A percentile compares a stretch with the other conserved stretches of the same genome.
Evolutionary conservation across 2,113 vertebrate genomes (phyloP).

Genomic region (Uria lomvia): DNA sequence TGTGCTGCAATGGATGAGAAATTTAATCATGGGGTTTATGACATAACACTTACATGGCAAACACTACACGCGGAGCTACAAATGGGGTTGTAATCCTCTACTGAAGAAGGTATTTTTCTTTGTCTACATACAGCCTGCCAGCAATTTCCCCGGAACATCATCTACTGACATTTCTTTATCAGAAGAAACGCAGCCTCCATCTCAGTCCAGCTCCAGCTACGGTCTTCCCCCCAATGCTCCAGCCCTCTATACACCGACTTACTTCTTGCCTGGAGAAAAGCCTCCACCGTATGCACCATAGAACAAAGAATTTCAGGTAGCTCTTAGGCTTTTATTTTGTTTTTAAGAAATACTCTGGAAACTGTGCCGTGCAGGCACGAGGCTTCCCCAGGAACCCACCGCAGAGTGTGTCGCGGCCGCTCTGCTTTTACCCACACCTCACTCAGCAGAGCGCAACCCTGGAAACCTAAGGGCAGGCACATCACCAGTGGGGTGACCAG

Average conservation of each 20-base stretch:
- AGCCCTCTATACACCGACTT: slow-evolving; percentile 71
- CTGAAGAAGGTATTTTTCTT: slow-evolving; percentile 18
- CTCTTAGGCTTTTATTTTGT: background rate
- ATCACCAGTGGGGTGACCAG: background rate
- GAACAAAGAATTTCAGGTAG: background rate
- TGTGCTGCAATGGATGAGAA: background rate
- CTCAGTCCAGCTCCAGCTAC: slow-evolving; percentile 77
- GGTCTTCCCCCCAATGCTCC: slow-evolving; percentile 80
- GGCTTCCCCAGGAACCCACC: background rate
- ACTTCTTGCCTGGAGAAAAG: slow-evolving; percentile 83
- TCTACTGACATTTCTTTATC: slow-evolving; percentile 75
- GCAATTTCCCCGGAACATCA: slow-evolving; percentile 69
- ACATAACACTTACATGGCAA: background rate
- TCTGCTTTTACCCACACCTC: background rate
- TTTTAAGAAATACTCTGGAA: slow-evolving; percentile 1
- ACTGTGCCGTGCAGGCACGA: background rate
- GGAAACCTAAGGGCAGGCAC: background rate
- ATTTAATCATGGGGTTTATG: background rate
- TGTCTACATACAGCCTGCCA: slow-evolving; percentile 71
- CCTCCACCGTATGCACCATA: slow-evolving; percentile 90
- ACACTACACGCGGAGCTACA: background rate
- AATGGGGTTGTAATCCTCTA: background rate
- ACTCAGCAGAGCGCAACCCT: background rate
- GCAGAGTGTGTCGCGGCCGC: background rate
- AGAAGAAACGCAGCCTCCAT: slow-evolving; percentile 77